phyloP scores from a whole-genome alignment of 2,888 invertebrate species.

The Sphaerophoria rueppellii region DNA sequence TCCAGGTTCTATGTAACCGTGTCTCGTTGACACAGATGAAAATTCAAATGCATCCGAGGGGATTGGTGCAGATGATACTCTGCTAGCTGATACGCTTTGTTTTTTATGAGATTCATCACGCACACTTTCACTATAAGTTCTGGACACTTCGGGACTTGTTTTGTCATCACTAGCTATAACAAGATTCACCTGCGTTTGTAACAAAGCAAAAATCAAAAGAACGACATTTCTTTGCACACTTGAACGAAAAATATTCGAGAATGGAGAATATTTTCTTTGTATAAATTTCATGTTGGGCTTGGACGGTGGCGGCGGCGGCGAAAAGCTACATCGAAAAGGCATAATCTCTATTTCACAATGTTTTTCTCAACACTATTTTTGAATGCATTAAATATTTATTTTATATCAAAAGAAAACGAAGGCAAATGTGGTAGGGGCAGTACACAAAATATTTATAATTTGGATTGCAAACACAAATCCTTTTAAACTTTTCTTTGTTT shows the following conservation, averaged over 20 bases:
- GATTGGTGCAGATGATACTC: neutral
- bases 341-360: slow-evolving; percentile 31
- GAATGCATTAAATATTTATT: neutral
- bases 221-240: slow-evolving; percentile 41
- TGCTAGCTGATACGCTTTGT: slow-evolving; percentile 27
- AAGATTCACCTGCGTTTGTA: slow-evolving; percentile 48
- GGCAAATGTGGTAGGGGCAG: slow-evolving; percentile 7
- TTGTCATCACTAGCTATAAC: slow-evolving; percentile 28
- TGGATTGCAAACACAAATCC: neutral
- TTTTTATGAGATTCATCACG: slow-evolving; percentile 48
- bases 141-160: slow-evolving; percentile 42
- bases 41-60: slow-evolving; percentile 9
- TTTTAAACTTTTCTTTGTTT: slow-evolving; percentile 60
- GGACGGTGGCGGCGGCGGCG: slow-evolving; percentile 30
- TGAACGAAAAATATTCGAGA: slow-evolving; percentile 28
- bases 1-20: slow-evolving; percentile 35
- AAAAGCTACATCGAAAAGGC: slow-evolving; percentile 50
- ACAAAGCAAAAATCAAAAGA: slow-evolving; percentile 47
- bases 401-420: slow-evolving; percentile 34
- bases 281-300: slow-evolving; percentile 57
- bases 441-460: slow-evolving; percentile 20
- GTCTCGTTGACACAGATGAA: slow-evolving; percentile 12
- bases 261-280: slow-evolving; percentile 36
- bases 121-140: slow-evolving; percentile 40
- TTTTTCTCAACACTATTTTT: slow-evolving; percentile 3